Base-by-base conservation (phyloP, 2,113 vertebrate species). In the Laterallus jamaicensis region DNA sequence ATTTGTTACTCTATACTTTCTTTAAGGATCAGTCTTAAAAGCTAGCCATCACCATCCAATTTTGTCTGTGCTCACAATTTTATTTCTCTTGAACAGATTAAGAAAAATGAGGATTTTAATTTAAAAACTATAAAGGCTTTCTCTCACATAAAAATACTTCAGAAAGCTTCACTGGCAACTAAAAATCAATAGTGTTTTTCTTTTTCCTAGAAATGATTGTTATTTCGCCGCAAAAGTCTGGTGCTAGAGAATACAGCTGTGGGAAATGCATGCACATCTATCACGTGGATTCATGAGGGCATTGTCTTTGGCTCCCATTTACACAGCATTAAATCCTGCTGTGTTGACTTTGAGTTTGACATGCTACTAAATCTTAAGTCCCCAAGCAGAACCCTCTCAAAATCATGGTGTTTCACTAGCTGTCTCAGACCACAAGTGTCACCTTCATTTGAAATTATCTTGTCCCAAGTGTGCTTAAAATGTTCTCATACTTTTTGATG, bases 301-400 rank as follows among this genome's bases (percentile, higher is more conserved):
- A 84, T 86, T 92, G 90, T 89, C 90, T 95, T 79, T 66, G 88
- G 66, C 91, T 96, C 88, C 88, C 86, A 37, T 86, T 92, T 78
- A 56, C 77, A 73, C 92, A 63, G 80, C 77, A 66, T 87, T 94
- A 88, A 95, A 93, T 92, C 79, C 86, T 92, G 62, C 91, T 84
- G 40, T 88, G 93, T 95, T 97, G 92, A 93, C 86, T 97, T 86
- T 84, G 88, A 95, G 83, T 69, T 84, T 92, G 92, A 92, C 91
- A 78, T 2, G 18, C 88, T 62, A 88, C 86, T 94, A 92, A 94
- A 96, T 96, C 95, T 94, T 84, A 52, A 40, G 62, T 93, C 95
- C 92, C 95, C 32, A 18, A 73, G 88, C 70, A 90, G 63, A 91
- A 71, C 39, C 59, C 77, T 91, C 77, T 96, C 86, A 84, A 94